Conservation (phyloP, 2,888 invertebrate genomes). For the Eupithecia vulgata region DNA sequence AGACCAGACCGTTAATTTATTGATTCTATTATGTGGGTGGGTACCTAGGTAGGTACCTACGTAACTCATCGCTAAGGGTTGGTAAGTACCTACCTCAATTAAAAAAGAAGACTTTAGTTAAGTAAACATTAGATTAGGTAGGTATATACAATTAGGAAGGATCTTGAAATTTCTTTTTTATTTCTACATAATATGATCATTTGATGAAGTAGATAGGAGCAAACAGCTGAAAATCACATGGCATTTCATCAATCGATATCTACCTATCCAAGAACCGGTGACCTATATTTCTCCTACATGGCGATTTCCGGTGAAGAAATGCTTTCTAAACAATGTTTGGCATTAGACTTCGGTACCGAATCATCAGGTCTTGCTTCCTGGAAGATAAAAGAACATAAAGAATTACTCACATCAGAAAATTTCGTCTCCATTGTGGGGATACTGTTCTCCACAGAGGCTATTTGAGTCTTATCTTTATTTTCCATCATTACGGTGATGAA, state of each 20-base stretch:
- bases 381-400: background rate
- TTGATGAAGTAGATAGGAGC: conserved; percentile 10
- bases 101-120: background rate
- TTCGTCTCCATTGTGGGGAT: conserved; percentile 67
- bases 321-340: background rate
- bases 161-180: background rate
- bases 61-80: background rate
- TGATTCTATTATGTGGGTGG: background rate
- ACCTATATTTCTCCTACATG: conserved; percentile 39
- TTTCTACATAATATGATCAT: background rate
- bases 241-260: conserved; percentile 29
- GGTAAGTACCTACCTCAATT: background rate
- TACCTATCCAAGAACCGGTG: conserved; percentile 28
- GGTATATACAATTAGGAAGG: background rate
- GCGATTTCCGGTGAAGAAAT: conserved; percentile 15
- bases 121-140: background rate
- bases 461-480: conserved; percentile 57
- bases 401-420: conserved; percentile 70
- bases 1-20: too few relatives aligned
- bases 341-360: background rate
- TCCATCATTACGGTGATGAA: conserved; percentile 53
- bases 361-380: background rate
- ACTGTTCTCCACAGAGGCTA: conserved; percentile 64
- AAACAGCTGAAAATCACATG: conserved; percentile 48
- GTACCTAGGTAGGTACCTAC: background rate